phyloP scores from a whole-genome alignment of 2,113 vertebrate genomes.

The Gulo gulo region DNA sequence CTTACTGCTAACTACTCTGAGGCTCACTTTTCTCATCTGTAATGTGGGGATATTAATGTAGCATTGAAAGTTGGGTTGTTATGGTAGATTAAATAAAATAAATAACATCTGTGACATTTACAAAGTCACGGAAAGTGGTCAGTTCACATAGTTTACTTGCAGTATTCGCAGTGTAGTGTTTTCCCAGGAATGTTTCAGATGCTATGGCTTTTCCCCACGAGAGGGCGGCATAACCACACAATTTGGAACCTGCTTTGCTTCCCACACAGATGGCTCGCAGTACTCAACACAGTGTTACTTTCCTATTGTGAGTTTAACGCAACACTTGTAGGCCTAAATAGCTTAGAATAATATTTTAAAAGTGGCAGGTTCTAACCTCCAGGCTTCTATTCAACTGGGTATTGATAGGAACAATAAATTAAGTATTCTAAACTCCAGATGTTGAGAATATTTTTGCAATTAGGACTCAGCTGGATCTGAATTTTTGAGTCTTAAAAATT shows the following conservation, averaged over 20 bases:
- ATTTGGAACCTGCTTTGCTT: not conserved
- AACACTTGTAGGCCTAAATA: conserved; percentile 47
- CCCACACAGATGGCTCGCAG: conserved; percentile 45
- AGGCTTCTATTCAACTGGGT: conserved; percentile 58
- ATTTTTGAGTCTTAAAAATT: conserved; percentile 55
- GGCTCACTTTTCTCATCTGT: not conserved
- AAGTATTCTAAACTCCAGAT: conserved; percentile 60
- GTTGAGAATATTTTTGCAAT: conserved; percentile 63
- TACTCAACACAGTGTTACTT: not conserved
- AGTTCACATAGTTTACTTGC: not conserved
- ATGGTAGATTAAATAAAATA: not conserved
- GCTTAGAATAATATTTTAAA: conserved; percentile 61
- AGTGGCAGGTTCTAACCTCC: conserved; percentile 60
- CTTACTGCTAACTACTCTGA: not conserved
- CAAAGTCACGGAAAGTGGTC: not conserved
- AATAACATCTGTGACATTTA: not conserved
- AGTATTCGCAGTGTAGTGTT: not conserved
- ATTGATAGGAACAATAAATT: conserved; percentile 49
- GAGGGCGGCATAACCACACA: conserved; percentile 47
- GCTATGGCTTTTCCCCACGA: not conserved
- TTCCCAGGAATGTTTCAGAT: not conserved
- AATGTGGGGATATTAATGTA: not conserved
- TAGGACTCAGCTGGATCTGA: conserved; percentile 51
- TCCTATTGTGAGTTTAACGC: not conserved
- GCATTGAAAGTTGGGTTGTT: not conserved